phyloP scores from a whole-genome alignment of 1,140 invertebrate genomes.

The Pseudomyrmex pallidus region DNA sequence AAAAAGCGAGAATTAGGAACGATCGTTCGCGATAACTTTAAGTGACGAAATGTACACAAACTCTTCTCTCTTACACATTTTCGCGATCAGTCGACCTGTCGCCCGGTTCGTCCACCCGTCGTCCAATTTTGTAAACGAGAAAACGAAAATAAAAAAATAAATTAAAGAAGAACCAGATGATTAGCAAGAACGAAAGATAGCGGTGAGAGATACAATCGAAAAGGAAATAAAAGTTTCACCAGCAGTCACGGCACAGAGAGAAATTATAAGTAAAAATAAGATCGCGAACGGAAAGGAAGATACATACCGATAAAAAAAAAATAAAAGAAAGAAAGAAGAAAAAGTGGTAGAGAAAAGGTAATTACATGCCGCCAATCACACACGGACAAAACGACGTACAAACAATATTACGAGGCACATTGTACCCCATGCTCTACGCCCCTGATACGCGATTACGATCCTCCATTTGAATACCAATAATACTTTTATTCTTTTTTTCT shows the following conservation, averaged over 20 bases:
- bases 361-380: slow-evolving; percentile 74
- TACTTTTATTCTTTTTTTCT: slow-evolving; percentile 71
- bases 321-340: slow-evolving; percentile 33
- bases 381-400: slow-evolving; percentile 76
- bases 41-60: neutral
- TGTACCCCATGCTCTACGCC: slow-evolving; percentile 73
- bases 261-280: slow-evolving; percentile 57
- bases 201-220: slow-evolving; percentile 38
- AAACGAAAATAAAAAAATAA: neutral
- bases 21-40: no score
- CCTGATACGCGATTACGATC: slow-evolving; percentile 73
- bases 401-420: slow-evolving; percentile 73
- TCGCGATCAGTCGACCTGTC: slow-evolving; percentile 18
- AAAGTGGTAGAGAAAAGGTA: slow-evolving; percentile 62
- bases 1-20: slow-evolving; percentile 15
- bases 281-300: slow-evolving; percentile 47
- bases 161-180: neutral
- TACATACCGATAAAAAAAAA: neutral
- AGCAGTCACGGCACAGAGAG: slow-evolving; percentile 4
- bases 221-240: slow-evolving; percentile 40
- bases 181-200: slow-evolving; percentile 36
- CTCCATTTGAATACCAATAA: slow-evolving; percentile 86
- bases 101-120: slow-evolving; percentile 18
- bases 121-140: neutral
- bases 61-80: slow-evolving; percentile 10